Percentiles rank a stretch among this genome's conserved stretches.
Evolutionary conservation across 1,140 invertebrate genomes (phyloP).

Genomic region (Delia radicum): DNA sequence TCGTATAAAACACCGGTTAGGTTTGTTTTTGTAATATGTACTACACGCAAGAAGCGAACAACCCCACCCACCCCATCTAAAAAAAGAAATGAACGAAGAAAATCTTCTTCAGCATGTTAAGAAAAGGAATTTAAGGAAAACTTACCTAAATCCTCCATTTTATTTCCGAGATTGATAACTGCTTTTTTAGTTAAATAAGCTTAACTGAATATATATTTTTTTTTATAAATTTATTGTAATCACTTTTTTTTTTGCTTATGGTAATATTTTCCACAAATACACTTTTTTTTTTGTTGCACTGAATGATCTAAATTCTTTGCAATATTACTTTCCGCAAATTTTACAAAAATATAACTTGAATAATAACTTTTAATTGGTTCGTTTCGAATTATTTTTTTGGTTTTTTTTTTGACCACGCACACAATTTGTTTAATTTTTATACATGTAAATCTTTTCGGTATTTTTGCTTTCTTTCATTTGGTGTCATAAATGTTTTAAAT

Average conservation of each 20-base stretch:
- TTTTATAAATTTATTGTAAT: neutral
- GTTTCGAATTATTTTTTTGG: neutral
- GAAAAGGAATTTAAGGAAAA: neutral
- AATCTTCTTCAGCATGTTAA: neutral
- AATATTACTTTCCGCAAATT: neutral
- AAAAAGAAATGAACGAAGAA: neutral
- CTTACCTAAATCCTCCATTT: constrained; percentile 16
- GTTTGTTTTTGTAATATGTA: neutral
- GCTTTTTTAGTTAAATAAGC: neutral
- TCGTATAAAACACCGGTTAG: constrained; percentile 1
- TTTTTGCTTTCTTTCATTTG: neutral
- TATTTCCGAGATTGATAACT: neutral
- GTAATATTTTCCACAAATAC: neutral
- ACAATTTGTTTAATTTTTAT: neutral
- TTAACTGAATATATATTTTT: neutral
- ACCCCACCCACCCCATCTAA: constrained; percentile 1
- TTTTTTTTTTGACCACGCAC: neutral
- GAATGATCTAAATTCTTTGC: neutral
- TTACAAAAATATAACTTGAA: neutral
- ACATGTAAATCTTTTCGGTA: neutral
- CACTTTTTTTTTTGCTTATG: neutral
- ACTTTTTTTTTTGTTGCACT: neutral
- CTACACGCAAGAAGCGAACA: neutral
- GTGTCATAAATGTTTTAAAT: constrained; percentile 6
- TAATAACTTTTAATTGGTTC: neutral